phyloP scores from a whole-genome alignment of 2,113 vertebrate species.

The Pelmatolapia mariae region DNA sequence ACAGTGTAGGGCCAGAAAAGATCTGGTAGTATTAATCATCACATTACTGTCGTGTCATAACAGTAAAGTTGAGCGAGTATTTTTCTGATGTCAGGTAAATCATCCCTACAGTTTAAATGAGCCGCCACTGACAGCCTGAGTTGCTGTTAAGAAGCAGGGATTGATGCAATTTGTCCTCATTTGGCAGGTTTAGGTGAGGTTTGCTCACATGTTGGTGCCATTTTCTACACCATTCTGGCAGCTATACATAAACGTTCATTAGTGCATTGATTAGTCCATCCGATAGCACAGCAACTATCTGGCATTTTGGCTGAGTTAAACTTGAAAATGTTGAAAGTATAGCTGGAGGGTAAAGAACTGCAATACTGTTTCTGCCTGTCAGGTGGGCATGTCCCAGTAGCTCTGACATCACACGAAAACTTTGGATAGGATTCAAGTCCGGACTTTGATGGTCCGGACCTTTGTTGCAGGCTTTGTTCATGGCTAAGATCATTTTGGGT shows the following conservation, averaged over 20 bases:
- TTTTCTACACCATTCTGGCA: background rate
- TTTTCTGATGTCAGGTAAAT: background rate
- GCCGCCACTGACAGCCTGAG: background rate
- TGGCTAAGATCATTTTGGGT: background rate
- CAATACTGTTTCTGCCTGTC: background rate
- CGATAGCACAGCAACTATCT: background rate
- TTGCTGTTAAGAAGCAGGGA: background rate
- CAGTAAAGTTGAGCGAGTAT: background rate
- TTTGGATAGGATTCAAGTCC: background rate
- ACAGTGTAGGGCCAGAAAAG: background rate
- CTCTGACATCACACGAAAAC: background rate
- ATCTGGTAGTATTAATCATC: background rate
- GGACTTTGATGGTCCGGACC: background rate
- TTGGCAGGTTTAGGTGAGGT: background rate
- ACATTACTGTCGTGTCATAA: background rate
- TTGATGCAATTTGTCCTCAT: background rate
- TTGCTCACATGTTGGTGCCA: background rate
- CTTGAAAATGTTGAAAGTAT: background rate
- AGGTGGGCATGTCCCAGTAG: background rate
- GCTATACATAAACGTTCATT: background rate
- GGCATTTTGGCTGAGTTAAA: background rate
- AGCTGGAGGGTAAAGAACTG: background rate
- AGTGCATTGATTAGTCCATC: background rate
- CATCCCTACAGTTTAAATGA: background rate
- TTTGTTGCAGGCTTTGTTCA: background rate